Evolutionary conservation across 37 sponge, comb jelly and placozoan genomes (phyloP), one percentile per base, ranked within the genome.

Genomic region (Oopsacas minuta): DNA sequence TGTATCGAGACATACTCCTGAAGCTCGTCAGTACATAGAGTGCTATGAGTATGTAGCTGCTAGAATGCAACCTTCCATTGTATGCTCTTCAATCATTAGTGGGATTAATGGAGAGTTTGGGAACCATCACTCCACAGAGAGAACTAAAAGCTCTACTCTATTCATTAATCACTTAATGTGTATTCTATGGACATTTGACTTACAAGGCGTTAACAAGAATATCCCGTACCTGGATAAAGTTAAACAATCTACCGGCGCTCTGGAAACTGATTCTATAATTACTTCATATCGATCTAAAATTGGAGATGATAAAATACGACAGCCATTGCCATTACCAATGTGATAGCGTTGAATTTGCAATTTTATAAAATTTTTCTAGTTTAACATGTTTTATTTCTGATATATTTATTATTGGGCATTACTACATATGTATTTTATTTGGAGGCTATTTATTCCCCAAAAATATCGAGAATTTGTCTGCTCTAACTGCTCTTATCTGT

Each of bases 141-240:
- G 93, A 39, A 92, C 93, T 23, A 81, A 52, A 20, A 36, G 52
- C 23, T 90, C 90, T 1, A 84, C 90, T 52, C 86, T 90, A 5
- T 92, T 89, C 52, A 90, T 92, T 75, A 92, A 92, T 69, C 89
- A 90, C 36, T 49, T 92, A 39, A 92, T 92, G 93, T 36, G 85
- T 12, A 82, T 92, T 25, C 86, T 85, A 35, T 92, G 92, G 92
- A 84, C 86, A 0, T 92, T 87, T 88, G 86, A 86, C 0, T 38
- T 92, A 36, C 32, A 17, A 0, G 81, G 30, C 35, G 75, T 92
- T 25, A 83, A 82, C 28, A 36, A 85, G 3, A 69, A 89, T 23
- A 92, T 92, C 39, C 87, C 83, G 0, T 89, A 92, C 51, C 30
- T 88, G 22, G 46, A 52, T 0, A 51, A 86, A 34, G 49, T 92